Percentiles rank a stretch among this genome's conserved stretches.
Evolutionary conservation across 2,113 vertebrate species (phyloP).

Genomic region (rabbit (Oryctolagus cuniculus)): mOryCun1.1 NC_091438.1:34639001-34639500

Average conservation of each 20-base stretch:
- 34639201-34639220: conserved; percentile 58
- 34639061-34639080: conserved; percentile 26
- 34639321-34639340: background rate
- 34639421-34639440: background rate
- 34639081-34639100: conserved; percentile 27
- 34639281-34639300: background rate
- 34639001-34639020: background rate
- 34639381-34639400: background rate
- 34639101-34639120: conserved; percentile 39
- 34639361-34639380: background rate
- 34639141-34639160: conserved; percentile 78
- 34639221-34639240: conserved; percentile 55
- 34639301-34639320: background rate
- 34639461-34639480: background rate
- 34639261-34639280: background rate
- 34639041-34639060: background rate
- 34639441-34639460: background rate
- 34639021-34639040: conserved; percentile 9
- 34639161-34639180: conserved; percentile 62
- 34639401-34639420: background rate
- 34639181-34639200: conserved; percentile 39
- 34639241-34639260: background rate
- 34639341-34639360: background rate
- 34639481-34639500: conserved; percentile 56
- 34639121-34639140: conserved; percentile 72